A percentile compares a stretch with the other conserved stretches of the same genome.
Evolutionary conservation across 2,888 invertebrate species (phyloP).

Genomic region (Oeneis ivallda): DNA sequence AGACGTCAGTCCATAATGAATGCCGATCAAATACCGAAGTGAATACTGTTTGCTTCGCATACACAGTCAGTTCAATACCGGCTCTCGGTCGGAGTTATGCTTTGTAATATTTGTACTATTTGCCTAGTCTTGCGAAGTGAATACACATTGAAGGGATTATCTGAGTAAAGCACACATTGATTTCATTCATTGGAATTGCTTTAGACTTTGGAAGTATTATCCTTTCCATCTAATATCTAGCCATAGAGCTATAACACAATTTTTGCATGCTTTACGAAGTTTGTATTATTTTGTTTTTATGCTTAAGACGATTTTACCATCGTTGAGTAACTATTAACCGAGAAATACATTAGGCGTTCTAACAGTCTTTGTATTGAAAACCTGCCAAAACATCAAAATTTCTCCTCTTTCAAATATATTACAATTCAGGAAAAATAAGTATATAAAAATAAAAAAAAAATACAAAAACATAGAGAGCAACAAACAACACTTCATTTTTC

Average conservation of each 20-base stretch:
- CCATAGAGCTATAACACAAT: background rate
- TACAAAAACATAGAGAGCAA: too few relatives aligned
- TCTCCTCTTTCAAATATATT: too few relatives aligned
- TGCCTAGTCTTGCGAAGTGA: conserved; percentile 8
- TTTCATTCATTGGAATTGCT: conserved; percentile 7
- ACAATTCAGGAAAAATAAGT: too few relatives aligned
- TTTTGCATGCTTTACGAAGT: too few relatives aligned
- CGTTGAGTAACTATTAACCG: too few relatives aligned
- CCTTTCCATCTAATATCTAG: background rate
- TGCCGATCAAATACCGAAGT: conserved; percentile 30
- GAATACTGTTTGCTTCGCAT: conserved; percentile 26
- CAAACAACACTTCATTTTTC: too few relatives aligned
- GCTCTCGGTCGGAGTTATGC: conserved; percentile 18
- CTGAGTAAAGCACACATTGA: conserved; percentile 3
- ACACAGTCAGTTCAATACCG: conserved; percentile 24
- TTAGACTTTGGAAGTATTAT: background rate
- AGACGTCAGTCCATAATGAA: conserved; percentile 15
- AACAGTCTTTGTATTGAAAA: too few relatives aligned
- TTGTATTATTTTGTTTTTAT: too few relatives aligned
- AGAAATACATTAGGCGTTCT: too few relatives aligned
- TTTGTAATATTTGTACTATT: conserved; percentile 14
- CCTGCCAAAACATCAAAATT: too few relatives aligned
- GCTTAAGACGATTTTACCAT: too few relatives aligned
- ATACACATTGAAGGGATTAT: conserved; percentile 13
- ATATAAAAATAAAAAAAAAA: too few relatives aligned